Evolutionary conservation across 2,113 vertebrate genomes (phyloP), one percentile per base, ranked within the genome.

Genomic region (Circaetus gallicus): DNA sequence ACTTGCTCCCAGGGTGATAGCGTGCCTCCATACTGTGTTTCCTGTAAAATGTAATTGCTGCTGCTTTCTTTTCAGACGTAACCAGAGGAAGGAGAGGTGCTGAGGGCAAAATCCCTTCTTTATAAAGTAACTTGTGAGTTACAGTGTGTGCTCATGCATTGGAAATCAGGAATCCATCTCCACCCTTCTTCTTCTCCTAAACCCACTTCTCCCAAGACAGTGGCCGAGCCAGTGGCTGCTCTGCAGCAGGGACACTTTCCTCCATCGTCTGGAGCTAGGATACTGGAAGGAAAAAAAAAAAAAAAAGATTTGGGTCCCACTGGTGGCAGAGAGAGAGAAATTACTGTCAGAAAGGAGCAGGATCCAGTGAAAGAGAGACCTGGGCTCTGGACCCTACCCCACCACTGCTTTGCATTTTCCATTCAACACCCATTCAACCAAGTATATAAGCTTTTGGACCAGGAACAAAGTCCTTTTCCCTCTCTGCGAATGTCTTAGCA

Each of bases 271-370:
- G 47, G 38, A 86, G 17, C 17, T 61, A 16, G 6, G 47, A 45
- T 53, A 43, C 3, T 55, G 17, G 0, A 0, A 4, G 3, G 9
- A 40, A 16, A 55, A 55, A 1, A 16, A 47, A 11, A 28, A 28
- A 34, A 10, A 10, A 28, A 22, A 42, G 0, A 31, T 13, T 19
- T 77, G 28, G 17, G 29, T 89, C 34, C 32, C 34, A 28, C 13
- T 29, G 55, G 25, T 63, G 32, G 15, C 26, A 85, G 31, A 50
- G 47, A 80, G 26, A 71, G 17, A 73, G 7, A 40, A 74, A 67
- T 31, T 38, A 21, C 11, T 59, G 47, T 38, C 52, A 76, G 47
- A 47, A 91, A 61, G 34, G 38, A 52, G 29, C 0, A 0, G 19
- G 34, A 24, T 74, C 8, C n/a, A 47, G 21, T 49, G 69, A 58